Percentiles rank a stretch among this genome's conserved stretches.
Conservation (phyloP, 2,113 vertebrate genomes). For the Dolichotis patagonum region DNA sequence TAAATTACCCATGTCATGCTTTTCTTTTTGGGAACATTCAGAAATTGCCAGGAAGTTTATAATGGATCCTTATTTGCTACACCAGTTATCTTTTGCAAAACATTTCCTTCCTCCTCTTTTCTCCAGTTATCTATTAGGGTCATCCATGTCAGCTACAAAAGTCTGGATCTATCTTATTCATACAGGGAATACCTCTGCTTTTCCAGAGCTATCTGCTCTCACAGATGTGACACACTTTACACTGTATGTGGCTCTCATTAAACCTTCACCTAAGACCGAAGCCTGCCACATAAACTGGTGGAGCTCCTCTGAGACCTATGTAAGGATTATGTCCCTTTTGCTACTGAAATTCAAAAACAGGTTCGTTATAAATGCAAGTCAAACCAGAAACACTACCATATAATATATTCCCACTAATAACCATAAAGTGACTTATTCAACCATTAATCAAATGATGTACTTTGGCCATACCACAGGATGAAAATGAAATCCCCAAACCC, state of each 20-base stretch:
- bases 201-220: background rate
- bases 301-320: background rate
- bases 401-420: background rate
- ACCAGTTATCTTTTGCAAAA: background rate
- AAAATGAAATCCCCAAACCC: background rate
- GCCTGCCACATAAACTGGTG: conserved; percentile 48
- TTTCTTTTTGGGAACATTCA: conserved; percentile 41
- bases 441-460: background rate
- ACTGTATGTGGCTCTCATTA: background rate
- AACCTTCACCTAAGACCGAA: conserved; percentile 17
- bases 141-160: background rate
- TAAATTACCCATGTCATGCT: conserved; percentile 53
- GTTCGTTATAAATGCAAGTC: conserved; percentile 26
- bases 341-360: background rate
- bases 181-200: background rate
- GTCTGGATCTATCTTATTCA: background rate
- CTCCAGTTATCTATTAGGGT: background rate
- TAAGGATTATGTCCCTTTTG: conserved; percentile 4
- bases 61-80: background rate
- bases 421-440: background rate
- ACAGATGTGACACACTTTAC: background rate
- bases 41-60: conserved; percentile 11
- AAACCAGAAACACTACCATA: background rate
- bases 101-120: background rate
- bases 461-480: background rate